Conservation (phyloP, 2,797 vertebrate genomes). For the Hydrolagus colliei region DNA sequence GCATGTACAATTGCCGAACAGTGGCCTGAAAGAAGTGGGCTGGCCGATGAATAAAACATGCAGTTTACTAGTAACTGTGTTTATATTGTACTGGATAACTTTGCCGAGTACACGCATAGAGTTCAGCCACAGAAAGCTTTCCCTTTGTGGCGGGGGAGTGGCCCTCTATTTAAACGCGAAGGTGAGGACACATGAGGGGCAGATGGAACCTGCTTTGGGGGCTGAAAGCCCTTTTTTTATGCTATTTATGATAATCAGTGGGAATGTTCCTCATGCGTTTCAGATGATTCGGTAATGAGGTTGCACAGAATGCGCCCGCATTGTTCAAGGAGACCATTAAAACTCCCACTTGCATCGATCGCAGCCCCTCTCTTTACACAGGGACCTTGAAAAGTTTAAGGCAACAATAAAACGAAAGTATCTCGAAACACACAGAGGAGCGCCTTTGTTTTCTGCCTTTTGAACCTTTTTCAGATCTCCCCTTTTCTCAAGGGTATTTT, state of each 20-base stretch:
- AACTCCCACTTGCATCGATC: conserved; percentile 91
- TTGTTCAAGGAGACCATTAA: conserved; percentile 86
- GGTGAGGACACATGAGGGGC: conserved; percentile 83
- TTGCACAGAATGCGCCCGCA: conserved; percentile 77
- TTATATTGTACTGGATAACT: conserved; percentile 69
- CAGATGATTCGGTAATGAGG: conserved; percentile 83
- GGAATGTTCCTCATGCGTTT: conserved; percentile 78
- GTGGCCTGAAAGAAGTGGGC: conserved; percentile 66
- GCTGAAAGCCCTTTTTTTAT: conserved; percentile 77
- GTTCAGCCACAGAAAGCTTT: conserved; percentile 68
- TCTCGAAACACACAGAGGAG: conserved; percentile 80
- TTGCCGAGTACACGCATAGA: conserved; percentile 72
- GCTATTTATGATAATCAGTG: conserved; percentile 82
- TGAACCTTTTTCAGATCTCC: conserved; percentile 83
- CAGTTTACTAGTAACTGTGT: conserved; percentile 53
- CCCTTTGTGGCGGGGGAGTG: conserved; percentile 72
- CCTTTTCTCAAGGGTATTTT: conserved; percentile 83
- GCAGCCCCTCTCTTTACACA: conserved; percentile 85
- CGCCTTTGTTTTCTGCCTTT: conserved; percentile 85
- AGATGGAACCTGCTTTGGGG: conserved; percentile 91
- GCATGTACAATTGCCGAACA: conserved; percentile 55
- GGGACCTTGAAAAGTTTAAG: conserved; percentile 61
- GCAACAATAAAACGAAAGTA: conserved; percentile 74
- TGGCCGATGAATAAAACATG: conserved; percentile 62
- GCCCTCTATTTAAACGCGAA: conserved; percentile 76